Conservation (phyloP, 2,888 invertebrate species). For the Strigamia crassipes region DNA sequence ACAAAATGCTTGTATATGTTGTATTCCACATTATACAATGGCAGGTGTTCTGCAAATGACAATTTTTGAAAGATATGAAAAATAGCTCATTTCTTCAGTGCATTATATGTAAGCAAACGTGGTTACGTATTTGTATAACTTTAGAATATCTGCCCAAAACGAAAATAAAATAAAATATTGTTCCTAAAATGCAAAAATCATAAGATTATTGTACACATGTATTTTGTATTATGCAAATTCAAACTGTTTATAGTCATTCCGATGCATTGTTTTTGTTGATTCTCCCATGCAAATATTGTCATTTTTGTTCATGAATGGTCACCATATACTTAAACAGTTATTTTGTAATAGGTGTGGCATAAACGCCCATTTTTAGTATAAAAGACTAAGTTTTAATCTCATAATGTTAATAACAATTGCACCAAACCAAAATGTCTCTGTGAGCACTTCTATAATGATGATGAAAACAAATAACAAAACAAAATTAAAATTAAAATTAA, state of each 20-base stretch:
- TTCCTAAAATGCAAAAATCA: constrained; percentile 45
- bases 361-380: not conserved
- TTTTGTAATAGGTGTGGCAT: constrained; percentile 23
- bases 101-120: constrained; percentile 39
- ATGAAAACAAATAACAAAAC: not conserved
- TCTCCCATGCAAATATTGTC: constrained; percentile 35
- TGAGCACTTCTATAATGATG: constrained; percentile 37
- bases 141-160: constrained; percentile 44
- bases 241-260: constrained; percentile 25
- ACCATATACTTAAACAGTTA: constrained; percentile 29
- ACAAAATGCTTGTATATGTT: constrained; percentile 43
- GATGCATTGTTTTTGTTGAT: constrained; percentile 43
- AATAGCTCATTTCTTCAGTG: constrained; percentile 39
- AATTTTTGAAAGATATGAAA: constrained; percentile 14
- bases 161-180: constrained; percentile 41
- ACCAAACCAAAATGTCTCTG: constrained; percentile 30
- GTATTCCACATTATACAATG: constrained; percentile 43
- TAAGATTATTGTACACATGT: constrained; percentile 44
- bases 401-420: constrained; percentile 33
- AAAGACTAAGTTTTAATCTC: constrained; percentile 14
- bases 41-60: constrained; percentile 27
- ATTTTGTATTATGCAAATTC: constrained; percentile 45
- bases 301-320: constrained; percentile 39
- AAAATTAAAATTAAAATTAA: not conserved
- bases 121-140: constrained; percentile 43